Base-by-base conservation (phyloP, 2,888 invertebrate genomes). In the Rhimphoctona megacephalus region DNA sequence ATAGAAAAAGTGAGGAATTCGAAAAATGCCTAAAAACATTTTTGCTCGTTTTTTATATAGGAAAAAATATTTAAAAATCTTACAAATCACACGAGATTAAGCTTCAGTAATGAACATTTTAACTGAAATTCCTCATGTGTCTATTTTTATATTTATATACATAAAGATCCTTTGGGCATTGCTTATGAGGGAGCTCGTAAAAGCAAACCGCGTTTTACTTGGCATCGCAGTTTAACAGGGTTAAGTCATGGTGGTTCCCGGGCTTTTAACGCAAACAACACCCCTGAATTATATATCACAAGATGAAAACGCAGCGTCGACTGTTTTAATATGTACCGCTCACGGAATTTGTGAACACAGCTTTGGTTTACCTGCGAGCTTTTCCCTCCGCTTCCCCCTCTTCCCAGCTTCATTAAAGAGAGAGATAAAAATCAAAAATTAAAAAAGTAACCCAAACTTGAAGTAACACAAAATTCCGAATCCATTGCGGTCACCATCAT, bases 221-320 rank as follows among this genome's bases (percentile, higher is more conserved):
- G 93, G 93, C 93, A 93, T 93, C 92, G 93, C 92, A 93, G 93
- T 94, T 94, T 94, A 93, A 94, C 93, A 93, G 94, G 92, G 92
- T 94, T 93, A 94, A 93, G 93, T 93, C 92, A 89, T 91, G 91
- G 93, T 87, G 93, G 93, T 94, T 93, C 93, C 92, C 91, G 92
- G 92, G 93, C 94, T 93, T 93, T 94, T 94, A 94, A 93, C 93
- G 92, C 93, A 93, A 93, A 94, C 94, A 94, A 94, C 92, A 91
- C 93, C 90, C 89, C 88, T 94, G 93, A 92, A 94, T 94, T 93
- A 94, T 94, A 93, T 92, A 94, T 93, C 94, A 94, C 93, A 94
- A 93, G 94, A 92, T 92, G 91, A 91, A 87, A 85, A 91, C 92
- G 91, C 43, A 79, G 30, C 89, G 91, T 89, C 89, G 91, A 90